Conservation (phyloP, 2,888 invertebrate species). For the Cataglyphis altisquamis region DNA sequence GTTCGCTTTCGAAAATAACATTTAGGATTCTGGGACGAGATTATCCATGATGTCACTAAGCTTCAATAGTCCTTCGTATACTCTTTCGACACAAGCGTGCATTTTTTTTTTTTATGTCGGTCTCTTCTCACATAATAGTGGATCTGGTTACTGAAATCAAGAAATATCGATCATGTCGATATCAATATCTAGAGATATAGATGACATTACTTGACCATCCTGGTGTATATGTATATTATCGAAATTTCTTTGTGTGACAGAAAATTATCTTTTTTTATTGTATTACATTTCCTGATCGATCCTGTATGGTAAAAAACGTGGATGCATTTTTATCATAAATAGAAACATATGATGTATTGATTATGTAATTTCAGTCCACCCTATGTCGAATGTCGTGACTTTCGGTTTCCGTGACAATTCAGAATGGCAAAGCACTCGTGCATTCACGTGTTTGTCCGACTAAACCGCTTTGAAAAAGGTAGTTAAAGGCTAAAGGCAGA, state of each 20-base stretch:
- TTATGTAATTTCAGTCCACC: conserved; percentile 21
- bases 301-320: neutral
- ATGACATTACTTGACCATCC: neutral
- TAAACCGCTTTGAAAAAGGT: conserved; percentile 14
- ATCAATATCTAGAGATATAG: neutral
- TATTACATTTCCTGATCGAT: neutral
- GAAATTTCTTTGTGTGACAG: neutral
- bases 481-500: conserved; percentile 14
- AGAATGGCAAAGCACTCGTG: conserved; percentile 32
- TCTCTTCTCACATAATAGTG: neutral
- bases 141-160: conserved; percentile 33
- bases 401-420: conserved; percentile 44
- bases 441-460: conserved; percentile 26
- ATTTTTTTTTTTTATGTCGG: neutral
- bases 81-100: neutral
- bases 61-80: neutral
- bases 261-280: neutral
- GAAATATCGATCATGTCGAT: conserved; percentile 17
- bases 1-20: conserved; percentile 14
- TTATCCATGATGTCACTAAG: conserved; percentile 31
- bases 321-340: conserved; percentile 7
- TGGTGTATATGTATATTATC: neutral
- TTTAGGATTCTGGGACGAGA: conserved; percentile 39
- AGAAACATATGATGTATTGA: conserved; percentile 14
- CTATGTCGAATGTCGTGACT: conserved; percentile 36